phyloP scores from a whole-genome alignment of 1,140 invertebrate genomes.

The Plutomurus gul region DNA sequence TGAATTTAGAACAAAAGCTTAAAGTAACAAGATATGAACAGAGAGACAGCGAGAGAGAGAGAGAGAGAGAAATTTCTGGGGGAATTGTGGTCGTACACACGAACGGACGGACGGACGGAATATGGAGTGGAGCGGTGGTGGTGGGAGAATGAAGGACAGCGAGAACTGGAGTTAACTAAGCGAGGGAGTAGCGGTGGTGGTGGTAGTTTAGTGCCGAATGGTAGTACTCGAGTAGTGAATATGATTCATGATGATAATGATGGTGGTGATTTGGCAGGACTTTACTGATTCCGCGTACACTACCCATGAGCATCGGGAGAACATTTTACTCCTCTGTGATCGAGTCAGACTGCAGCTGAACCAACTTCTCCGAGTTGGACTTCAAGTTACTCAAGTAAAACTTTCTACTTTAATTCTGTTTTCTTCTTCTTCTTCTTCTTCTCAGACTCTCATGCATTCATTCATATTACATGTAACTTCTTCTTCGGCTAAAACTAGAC shows the following conservation, averaged over 20 bases:
- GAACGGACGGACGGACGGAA: too few species aligned
- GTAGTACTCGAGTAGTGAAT: neutral
- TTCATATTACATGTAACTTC: neutral
- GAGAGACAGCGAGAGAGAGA: too few species aligned
- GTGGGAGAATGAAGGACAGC: too few species aligned
- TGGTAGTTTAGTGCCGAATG: neutral
- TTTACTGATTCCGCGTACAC: constrained; percentile 99
- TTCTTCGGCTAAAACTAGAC: neutral
- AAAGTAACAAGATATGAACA: constrained; percentile 25
- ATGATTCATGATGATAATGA: constrained; percentile 26
- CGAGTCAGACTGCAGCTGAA: constrained; percentile 82
- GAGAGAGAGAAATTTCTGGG: neutral
- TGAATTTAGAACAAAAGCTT: constrained; percentile 25
- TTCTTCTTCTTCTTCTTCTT: neutral
- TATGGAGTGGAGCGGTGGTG: too few species aligned
- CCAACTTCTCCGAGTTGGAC: constrained; percentile 80
- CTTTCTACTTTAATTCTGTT: neutral
- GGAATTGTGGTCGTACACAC: too few species aligned
- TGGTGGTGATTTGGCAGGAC: constrained; percentile 63
- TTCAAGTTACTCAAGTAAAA: constrained; percentile 57
- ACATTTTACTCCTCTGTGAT: constrained; percentile 88
- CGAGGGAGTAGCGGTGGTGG: neutral
- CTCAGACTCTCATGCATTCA: neutral
- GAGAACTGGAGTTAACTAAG: too few species aligned
- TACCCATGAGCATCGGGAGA: constrained; percentile 93